Percentiles rank a stretch among this genome's conserved stretches.
These are phyloP conservation scores for Xylocopa sonorina DNA, from an alignment of 1,140 invertebrate species.

Conservation along the genomic window DNA sequence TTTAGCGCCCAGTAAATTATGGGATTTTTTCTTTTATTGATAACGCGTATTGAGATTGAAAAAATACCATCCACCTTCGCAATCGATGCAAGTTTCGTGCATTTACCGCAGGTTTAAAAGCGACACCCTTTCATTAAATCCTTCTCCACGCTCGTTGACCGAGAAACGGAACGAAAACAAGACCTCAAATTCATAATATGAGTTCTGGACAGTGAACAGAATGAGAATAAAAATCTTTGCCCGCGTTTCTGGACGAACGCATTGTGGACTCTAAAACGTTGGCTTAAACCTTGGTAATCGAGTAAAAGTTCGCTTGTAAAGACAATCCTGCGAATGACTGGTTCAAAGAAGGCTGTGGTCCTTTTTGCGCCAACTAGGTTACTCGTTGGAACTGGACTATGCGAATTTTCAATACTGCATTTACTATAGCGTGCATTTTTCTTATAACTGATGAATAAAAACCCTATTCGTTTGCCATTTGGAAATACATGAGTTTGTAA, in stretches of 20 bases:
- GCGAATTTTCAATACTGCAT: conserved; percentile 21
- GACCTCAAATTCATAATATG: neutral
- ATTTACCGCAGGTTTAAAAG: neutral
- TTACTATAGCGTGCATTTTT: neutral
- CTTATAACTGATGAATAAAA: neutral
- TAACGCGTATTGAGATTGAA: no score
- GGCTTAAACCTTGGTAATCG: conserved; percentile 8
- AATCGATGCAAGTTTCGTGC: neutral
- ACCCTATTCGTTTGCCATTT: no score
- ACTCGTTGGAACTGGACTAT: conserved; percentile 7
- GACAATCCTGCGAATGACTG: conserved; percentile 13
- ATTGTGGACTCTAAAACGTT: conserved; percentile 1
- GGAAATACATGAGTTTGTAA: no score
- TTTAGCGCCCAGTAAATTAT: no score
- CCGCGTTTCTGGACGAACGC: neutral
- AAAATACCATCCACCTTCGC: no score
- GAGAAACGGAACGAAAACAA: neutral
- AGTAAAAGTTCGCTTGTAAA: conserved; percentile 16
- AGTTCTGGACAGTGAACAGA: neutral
- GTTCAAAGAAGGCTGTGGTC: conserved; percentile 11
- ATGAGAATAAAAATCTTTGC: conserved; percentile 17
- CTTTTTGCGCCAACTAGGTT: conserved; percentile 33
- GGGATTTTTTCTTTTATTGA: no score
- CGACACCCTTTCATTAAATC: neutral
- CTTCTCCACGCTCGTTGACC: conserved; percentile 2